Evolutionary conservation across 2,888 invertebrate species (phyloP).

Genomic region (Spilarctia lutea): DNA sequence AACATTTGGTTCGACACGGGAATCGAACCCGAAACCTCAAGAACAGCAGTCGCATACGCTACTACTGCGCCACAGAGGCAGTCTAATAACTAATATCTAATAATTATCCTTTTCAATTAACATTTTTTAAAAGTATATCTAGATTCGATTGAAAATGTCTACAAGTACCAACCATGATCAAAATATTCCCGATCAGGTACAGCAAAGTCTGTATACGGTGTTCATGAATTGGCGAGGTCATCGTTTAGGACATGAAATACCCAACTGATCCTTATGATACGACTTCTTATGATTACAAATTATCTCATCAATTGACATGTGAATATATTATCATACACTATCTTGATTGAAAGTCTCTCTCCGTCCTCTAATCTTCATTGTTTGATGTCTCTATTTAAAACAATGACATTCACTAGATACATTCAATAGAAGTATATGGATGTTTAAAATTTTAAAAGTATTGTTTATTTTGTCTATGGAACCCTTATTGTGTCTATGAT

Average conservation of each 20-base stretch:
- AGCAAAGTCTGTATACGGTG: not conserved
- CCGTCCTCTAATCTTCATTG: slow-evolving; percentile 49
- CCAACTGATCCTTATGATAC: slow-evolving; percentile 22
- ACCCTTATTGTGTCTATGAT: not conserved
- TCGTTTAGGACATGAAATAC: not conserved
- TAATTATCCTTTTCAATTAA: too few relatives aligned
- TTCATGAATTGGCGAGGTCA: not conserved
- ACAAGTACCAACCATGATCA: not conserved
- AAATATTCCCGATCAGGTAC: not conserved
- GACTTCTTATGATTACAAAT: slow-evolving; percentile 46
- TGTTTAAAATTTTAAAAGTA: slow-evolving; percentile 8
- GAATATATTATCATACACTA: slow-evolving; percentile 58
- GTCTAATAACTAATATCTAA: too few relatives aligned
- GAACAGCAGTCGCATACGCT: too few relatives aligned
- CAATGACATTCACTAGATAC: slow-evolving; percentile 32
- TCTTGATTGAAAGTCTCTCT: slow-evolving; percentile 71
- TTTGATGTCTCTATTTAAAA: slow-evolving; percentile 34
- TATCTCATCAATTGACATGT: slow-evolving; percentile 53
- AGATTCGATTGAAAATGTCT: not conserved
- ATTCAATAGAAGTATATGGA: slow-evolving; percentile 24
- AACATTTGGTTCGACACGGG: too few relatives aligned
- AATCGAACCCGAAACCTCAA: too few relatives aligned
- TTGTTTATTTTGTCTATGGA: not conserved
- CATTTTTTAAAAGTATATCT: too few relatives aligned
- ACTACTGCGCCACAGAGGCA: too few relatives aligned